Percentiles rank a stretch among this genome's conserved stretches.
Evolutionary conservation across 2,888 invertebrate species (phyloP).

Genomic region (Trypoxylon attenuatum): DNA sequence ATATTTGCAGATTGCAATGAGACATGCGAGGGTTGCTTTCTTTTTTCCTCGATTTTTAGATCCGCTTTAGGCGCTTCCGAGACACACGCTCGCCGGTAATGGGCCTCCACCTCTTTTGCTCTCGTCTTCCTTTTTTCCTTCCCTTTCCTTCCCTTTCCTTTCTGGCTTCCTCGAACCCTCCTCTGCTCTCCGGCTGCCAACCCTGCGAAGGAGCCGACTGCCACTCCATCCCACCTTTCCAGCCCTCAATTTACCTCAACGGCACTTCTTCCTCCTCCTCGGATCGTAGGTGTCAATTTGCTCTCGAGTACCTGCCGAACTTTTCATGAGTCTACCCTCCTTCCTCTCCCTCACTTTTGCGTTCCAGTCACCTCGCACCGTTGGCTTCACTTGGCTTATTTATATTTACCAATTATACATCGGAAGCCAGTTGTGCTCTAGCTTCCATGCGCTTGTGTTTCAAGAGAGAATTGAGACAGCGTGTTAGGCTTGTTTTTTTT

Average conservation of each 20-base stretch:
- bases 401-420: conserved; percentile 40
- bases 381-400: conserved; percentile 39
- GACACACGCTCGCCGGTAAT: conserved; percentile 61
- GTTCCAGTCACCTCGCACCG: conserved; percentile 42
- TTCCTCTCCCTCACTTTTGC: conserved; percentile 29
- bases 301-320: conserved; percentile 47
- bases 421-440: too few species aligned
- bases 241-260: conserved; percentile 61
- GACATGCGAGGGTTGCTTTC: conserved; percentile 57
- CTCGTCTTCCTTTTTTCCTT: not conserved
- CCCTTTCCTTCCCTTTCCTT: conserved; percentile 21
- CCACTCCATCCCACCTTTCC: conserved; percentile 46
- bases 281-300: conserved; percentile 66
- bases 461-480: too few species aligned
- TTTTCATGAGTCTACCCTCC: conserved; percentile 39
- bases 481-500: too few species aligned
- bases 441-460: too few species aligned
- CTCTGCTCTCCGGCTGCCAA: conserved; percentile 18
- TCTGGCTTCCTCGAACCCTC: conserved; percentile 47
- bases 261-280: conserved; percentile 44
- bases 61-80: conserved; percentile 55
- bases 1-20: conserved; percentile 62
- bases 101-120: conserved; percentile 43
- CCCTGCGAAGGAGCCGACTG: conserved; percentile 48
- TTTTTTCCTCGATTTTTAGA: conserved; percentile 49